Conservation (phyloP, 53 echinoderm and acorn worm species). For the Pentamera pediparva region DNA sequence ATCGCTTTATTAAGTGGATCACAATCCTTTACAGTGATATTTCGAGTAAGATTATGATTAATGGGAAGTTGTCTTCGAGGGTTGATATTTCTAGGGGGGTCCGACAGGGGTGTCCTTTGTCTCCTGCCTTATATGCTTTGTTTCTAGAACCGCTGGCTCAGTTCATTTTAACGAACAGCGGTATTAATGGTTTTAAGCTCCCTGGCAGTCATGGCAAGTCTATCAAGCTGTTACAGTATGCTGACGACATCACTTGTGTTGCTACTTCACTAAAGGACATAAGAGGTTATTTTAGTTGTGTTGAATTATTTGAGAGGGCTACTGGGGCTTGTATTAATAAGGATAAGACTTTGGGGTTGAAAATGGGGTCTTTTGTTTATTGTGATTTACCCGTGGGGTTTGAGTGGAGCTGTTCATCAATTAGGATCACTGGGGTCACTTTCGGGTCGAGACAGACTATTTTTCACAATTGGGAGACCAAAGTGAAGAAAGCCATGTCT, state of each 20-base stretch:
- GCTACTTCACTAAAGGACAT: too few species aligned
- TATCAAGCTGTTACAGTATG: too few species aligned
- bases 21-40: slow-evolving; percentile 36
- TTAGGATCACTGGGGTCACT: background rate
- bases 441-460: background rate
- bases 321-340: background rate
- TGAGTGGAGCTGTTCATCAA: background rate
- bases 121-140: slow-evolving; percentile 30
- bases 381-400: background rate
- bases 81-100: slow-evolving; percentile 19
- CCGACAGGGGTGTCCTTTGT: slow-evolving; percentile 43
- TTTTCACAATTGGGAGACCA: background rate
- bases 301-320: background rate
- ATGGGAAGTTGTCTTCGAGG: slow-evolving; percentile 10
- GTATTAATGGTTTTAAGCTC: too few species aligned
- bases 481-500: background rate
- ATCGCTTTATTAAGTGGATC: slow-evolving; percentile 22
- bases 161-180: too few species aligned
- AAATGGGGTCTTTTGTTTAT: background rate
- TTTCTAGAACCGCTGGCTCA: slow-evolving; percentile 43
- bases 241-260: too few species aligned
- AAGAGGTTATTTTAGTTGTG: background rate
- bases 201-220: too few species aligned
- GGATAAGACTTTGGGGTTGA: background rate
- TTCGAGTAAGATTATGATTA: slow-evolving; percentile 15